Conservation (phyloP, 2,888 invertebrate genomes). For the Clepsis dumicolana region DNA sequence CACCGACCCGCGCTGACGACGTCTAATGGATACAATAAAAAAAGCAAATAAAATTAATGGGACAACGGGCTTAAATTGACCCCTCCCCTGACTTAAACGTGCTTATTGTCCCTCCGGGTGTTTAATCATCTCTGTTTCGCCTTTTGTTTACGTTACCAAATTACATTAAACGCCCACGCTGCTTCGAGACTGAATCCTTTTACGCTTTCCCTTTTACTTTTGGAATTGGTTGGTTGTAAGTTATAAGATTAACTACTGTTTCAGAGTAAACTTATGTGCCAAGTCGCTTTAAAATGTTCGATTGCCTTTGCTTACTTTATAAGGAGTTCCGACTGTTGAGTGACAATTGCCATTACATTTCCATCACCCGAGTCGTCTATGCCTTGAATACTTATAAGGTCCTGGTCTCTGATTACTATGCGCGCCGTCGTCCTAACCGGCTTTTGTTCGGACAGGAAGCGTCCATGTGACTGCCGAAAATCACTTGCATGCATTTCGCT, state of each 20-base stretch:
- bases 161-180: constrained; percentile 34
- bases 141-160: constrained; percentile 34
- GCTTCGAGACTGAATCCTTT: constrained; percentile 21
- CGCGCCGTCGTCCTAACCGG: constrained; percentile 69
- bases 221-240: not conserved
- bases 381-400: constrained; percentile 71
- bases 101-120: constrained; percentile 40
- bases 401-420: constrained; percentile 74
- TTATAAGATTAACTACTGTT: constrained; percentile 6
- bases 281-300: constrained; percentile 44
- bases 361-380: constrained; percentile 65
- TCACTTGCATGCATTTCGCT: constrained; percentile 66
- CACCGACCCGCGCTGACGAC: constrained; percentile 66
- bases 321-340: constrained; percentile 77
- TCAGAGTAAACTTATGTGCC: constrained; percentile 7
- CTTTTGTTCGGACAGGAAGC: constrained; percentile 85
- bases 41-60: constrained; percentile 78
- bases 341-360: constrained; percentile 79
- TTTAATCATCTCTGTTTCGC: constrained; percentile 38
- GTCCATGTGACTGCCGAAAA: constrained; percentile 77
- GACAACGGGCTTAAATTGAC: constrained; percentile 61
- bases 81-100: constrained; percentile 43
- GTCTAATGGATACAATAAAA: constrained; percentile 72
- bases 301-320: constrained; percentile 61
- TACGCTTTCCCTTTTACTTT: constrained; percentile 26